These are phyloP conservation scores for Ooceraea biroi DNA, from an alignment of 1,140 invertebrate genomes.

Conservation along the genomic window DNA sequence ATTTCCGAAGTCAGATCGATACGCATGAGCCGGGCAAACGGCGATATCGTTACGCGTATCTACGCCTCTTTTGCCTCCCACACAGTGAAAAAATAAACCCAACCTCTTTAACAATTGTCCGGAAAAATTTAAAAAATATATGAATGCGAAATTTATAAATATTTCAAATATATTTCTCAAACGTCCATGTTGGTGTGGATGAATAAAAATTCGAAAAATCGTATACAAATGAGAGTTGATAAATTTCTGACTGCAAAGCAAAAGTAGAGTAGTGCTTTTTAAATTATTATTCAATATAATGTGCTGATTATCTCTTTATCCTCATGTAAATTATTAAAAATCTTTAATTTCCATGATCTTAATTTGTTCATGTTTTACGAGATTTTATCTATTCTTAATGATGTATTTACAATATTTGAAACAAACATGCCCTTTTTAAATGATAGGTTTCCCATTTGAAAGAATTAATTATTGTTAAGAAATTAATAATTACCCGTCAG, in stretches of 20 bases:
- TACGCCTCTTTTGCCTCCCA: neutral
- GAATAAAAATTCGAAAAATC: conserved; percentile 10
- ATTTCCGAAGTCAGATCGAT: conserved; percentile 54
- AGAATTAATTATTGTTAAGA: conserved; percentile 12
- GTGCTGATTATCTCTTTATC: conserved; percentile 17
- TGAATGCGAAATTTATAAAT: neutral
- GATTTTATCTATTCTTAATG: too few species aligned
- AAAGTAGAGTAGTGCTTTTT: too few species aligned
- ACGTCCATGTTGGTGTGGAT: neutral
- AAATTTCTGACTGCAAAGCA: neutral
- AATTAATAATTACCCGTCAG: neutral
- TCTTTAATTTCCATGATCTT: neutral
- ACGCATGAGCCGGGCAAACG: neutral
- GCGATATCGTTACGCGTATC: neutral
- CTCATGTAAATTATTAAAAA: neutral
- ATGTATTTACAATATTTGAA: neutral
- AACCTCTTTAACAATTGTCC: conserved; percentile 7
- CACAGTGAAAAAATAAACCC: neutral
- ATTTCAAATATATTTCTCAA: neutral
- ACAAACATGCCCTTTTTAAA: too few species aligned
- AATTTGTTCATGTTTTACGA: neutral
- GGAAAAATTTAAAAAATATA: neutral
- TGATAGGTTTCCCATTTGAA: too few species aligned
- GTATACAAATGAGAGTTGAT: neutral
- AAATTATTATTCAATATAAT: conserved; percentile 17